Evolutionary conservation across 2,888 invertebrate genomes (phyloP).

Genomic region (Stenurella melanura): DNA sequence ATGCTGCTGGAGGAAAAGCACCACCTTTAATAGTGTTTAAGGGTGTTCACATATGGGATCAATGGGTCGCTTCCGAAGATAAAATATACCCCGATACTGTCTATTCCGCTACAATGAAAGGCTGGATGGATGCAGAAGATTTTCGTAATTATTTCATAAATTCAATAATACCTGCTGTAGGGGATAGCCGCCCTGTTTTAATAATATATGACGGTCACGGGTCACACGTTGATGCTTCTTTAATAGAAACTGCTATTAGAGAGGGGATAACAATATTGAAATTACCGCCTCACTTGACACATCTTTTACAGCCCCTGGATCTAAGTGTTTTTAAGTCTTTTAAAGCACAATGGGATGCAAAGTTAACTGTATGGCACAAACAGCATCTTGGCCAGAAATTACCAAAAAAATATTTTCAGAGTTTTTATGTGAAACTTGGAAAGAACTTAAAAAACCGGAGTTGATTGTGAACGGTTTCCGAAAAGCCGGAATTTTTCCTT

Average conservation of each 20-base stretch:
- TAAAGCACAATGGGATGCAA: background rate
- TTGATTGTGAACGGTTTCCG: too few relatives aligned
- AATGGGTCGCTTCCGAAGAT: background rate
- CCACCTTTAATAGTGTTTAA: constrained; percentile 1
- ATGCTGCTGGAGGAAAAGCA: background rate
- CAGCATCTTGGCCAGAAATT: background rate
- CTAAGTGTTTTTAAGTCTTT: background rate
- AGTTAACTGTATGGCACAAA: background rate
- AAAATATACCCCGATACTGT: background rate
- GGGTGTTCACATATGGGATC: constrained; percentile 1
- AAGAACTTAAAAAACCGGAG: background rate
- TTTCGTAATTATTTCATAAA: too few relatives aligned
- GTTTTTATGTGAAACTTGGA: background rate
- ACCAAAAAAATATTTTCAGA: background rate
- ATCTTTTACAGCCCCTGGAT: too few relatives aligned
- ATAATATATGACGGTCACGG: background rate
- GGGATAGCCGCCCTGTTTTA: constrained; percentile 1
- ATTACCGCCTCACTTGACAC: too few relatives aligned
- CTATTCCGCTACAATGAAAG: background rate
- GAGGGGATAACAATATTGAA: too few relatives aligned
- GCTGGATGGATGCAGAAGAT: background rate
- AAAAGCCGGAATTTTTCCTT: too few relatives aligned
- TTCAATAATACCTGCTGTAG: too few relatives aligned
- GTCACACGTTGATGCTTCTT: background rate
- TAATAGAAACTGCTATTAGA: background rate